Conservation (phyloP, 2,113 vertebrate species). For the Chionomys nivalis region DNA sequence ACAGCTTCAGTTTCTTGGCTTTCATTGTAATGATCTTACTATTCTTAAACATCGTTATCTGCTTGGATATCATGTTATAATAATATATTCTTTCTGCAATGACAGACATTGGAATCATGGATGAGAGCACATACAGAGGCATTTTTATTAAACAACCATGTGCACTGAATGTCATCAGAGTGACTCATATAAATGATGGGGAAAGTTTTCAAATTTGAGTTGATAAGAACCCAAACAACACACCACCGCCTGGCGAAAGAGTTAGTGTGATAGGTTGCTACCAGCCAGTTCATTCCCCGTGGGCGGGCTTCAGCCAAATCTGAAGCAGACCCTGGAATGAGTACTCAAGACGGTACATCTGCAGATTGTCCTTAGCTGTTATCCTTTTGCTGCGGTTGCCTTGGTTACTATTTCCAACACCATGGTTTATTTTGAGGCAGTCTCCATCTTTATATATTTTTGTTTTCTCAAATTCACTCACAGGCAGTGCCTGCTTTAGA, state of each 20-base stretch:
- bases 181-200: background rate
- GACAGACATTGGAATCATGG: background rate
- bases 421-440: conserved; percentile 64
- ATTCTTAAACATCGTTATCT: background rate
- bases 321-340: conserved; percentile 14
- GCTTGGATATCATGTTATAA: background rate
- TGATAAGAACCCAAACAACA: background rate
- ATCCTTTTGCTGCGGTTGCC: conserved; percentile 24
- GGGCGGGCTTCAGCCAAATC: conserved; percentile 7
- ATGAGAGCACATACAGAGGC: background rate
- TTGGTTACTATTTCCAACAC: conserved; percentile 70
- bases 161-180: background rate
- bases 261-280: background rate
- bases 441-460: conserved; percentile 46
- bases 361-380: background rate
- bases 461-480: conserved; percentile 43
- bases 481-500: background rate
- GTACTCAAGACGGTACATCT: conserved; percentile 39
- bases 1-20: background rate
- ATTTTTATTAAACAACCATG: background rate
- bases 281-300: background rate
- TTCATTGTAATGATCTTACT: background rate
- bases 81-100: background rate
- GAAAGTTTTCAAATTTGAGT: conserved; percentile 6
- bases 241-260: background rate